Percentiles rank a stretch among this genome's conserved stretches.
Conservation (phyloP, 2,113 vertebrate genomes). For the Corythoichthys haematopterus region DNA sequence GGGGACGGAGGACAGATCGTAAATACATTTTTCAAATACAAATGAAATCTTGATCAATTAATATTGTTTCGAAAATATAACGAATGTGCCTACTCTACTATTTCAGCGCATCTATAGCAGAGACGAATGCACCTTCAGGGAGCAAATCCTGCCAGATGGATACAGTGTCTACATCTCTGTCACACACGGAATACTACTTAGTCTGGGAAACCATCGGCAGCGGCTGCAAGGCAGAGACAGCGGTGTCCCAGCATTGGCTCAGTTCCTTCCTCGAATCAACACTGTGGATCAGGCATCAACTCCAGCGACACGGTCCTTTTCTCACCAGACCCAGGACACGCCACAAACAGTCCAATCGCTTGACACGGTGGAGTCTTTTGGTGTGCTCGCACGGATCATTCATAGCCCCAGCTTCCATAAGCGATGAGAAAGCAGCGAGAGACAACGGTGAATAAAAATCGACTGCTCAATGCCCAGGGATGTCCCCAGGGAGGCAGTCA, state of each 20-base stretch:
- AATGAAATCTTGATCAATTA: neutral
- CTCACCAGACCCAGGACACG: slow-evolving; percentile 12
- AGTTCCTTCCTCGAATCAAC: slow-evolving; percentile 84
- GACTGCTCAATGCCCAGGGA: neutral
- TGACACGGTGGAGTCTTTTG: slow-evolving; percentile 83
- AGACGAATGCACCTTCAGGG: slow-evolving; percentile 86
- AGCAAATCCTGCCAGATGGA: slow-evolving; percentile 80
- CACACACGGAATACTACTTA: slow-evolving; percentile 72
- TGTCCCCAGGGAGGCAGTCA: neutral
- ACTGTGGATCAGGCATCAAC: slow-evolving; percentile 48
- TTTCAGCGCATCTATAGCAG: slow-evolving; percentile 74
- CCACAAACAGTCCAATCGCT: slow-evolving; percentile 33
- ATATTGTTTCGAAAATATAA: neutral
- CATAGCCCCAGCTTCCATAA: slow-evolving; percentile 87
- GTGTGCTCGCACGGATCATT: slow-evolving; percentile 76
- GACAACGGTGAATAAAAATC: neutral
- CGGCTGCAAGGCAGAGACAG: slow-evolving; percentile 70
- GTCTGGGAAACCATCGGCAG: slow-evolving; percentile 77
- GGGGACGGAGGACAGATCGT: no score
- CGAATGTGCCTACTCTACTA: neutral
- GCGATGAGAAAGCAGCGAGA: slow-evolving; percentile 57
- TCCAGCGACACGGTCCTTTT: slow-evolving; percentile 3
- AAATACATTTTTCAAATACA: no score
- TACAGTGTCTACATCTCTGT: slow-evolving; percentile 84
- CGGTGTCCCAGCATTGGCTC: slow-evolving; percentile 73